Base-by-base conservation (phyloP, 2,797 vertebrate species). In the Neomorphus geoffroyi region DNA sequence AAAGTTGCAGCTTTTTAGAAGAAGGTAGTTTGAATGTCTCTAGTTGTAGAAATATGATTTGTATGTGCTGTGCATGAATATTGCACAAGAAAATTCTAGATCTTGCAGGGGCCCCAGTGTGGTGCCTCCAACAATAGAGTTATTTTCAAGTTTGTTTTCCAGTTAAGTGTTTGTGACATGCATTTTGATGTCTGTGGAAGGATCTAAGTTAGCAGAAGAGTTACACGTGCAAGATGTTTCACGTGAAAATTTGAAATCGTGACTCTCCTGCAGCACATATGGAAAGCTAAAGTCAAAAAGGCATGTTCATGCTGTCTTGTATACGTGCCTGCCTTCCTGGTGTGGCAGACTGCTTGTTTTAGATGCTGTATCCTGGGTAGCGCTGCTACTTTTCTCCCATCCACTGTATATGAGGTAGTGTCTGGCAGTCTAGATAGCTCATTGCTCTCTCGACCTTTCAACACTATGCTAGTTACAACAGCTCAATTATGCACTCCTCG, bases 381-480 rank as follows among this genome's bases (percentile, higher is more conserved):
- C 4, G 1, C 56, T 56, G 2, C 65, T 67, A 7, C 50, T 82
- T 86, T 69, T 84, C 67, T 91, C 46, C 80, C 67, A 60, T 84
- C 78, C 24, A 0, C 3, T 24, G 46, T 70, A 8, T 24, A 41
- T 26, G 56, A 87, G 80, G 27, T 50, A 71, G 67, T 85, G 78
- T 58, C 81, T 94, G 91, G 45, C 74, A 85, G 71, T 19, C 64
- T 56, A 64, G 43, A 54, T 15, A 53, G 39, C 87, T 56, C 4
- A 0, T 27, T 85, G 86, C 56, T 92, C 87, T 80, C 81, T 75
- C 94, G 91, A 89, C 91, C 91, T 95, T 94, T 80, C 71, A 64
- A 41, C 64, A 22, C 67, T 48, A 13, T 1, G 60, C 28, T 32
- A 77, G 67, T 64, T 87, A 32, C 0, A 3, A 21, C 79, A 77